Base-by-base conservation (phyloP, 2,888 invertebrate species). In the Tenthredo scrophulariae region DNA sequence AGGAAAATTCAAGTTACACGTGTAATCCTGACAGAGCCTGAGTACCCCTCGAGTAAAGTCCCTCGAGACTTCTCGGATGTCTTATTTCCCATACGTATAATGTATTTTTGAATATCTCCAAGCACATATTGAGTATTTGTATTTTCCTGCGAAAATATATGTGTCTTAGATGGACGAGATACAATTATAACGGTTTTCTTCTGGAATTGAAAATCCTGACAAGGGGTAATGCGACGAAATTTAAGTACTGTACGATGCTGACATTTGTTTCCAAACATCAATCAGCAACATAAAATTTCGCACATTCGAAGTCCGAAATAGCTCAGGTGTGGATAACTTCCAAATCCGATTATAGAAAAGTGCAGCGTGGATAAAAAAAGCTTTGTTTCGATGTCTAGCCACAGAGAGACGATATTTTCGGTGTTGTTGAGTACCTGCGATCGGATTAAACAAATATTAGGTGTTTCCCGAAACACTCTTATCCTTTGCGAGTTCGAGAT, bases 381-480 rank as follows among this genome's bases (percentile, higher is more conserved):
- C 15, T 9, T 15, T 18, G 29, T 29, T 15, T 3, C 18, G 15
- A 67, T 26, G 33, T 33, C 33, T 18, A 33, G 33, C 10, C 26
- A 67, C 6, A 33, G 15, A 67, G 67, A 67, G 33, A 67, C 33
- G 67, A 67, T 67, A 29, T 67, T 33, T 33, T 33, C 33, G 26
- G 10, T 29, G 33, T 26, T 67, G 9, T 67, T 15, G 18, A 67
- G 67, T 33, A 33, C 67, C 26, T 29, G 29, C 33, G 1, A 29
- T 18, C 33, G 33, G 67, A 33, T 13, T 67, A 33, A 67, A 67
- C 67, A 33, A 67, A 67, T 67, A 67, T 67, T 67, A 67, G 67
- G 33, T 67, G 67, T 67, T 67, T 33, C 67, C 67, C 67, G 15
- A 18, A 29, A 67, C 29, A 33, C 15, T 67, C 33, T 67, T 67